phyloP scores from a whole-genome alignment of 2,113 vertebrate genomes.

The Notothenia rossii region DNA sequence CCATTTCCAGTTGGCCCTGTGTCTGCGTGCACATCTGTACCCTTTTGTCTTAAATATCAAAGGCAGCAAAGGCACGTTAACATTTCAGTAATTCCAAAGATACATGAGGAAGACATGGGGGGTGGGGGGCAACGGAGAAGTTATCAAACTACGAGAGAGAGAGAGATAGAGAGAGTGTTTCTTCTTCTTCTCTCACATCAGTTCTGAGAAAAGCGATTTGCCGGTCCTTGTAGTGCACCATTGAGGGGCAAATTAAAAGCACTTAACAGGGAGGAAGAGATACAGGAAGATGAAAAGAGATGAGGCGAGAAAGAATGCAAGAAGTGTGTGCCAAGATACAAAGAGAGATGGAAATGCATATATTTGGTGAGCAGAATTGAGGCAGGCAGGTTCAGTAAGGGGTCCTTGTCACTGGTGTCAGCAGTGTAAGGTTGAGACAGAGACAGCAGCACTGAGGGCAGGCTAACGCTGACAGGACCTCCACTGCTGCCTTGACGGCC shows the following conservation, averaged over 20 bases:
- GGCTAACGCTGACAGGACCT: conserved; percentile 78
- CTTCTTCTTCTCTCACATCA: conserved; percentile 69
- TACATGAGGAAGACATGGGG: conserved; percentile 81
- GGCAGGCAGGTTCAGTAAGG: conserved; percentile 73
- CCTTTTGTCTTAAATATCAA: conserved; percentile 99
- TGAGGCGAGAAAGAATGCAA: conserved; percentile 27
- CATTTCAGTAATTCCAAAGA: conserved; percentile 97
- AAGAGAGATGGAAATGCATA: conserved; percentile 78
- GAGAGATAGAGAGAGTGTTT: conserved; percentile 33
- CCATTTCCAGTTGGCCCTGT: conserved; percentile 89
- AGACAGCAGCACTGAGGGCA: conserved; percentile 78
- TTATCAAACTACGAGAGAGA: conserved; percentile 75
- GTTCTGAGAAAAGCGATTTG: conserved; percentile 81
- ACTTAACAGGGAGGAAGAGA: conserved; percentile 85
- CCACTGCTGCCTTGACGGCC: conserved; percentile 86
- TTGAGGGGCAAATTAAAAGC: conserved; percentile 90
- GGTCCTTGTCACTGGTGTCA: conserved; percentile 79
- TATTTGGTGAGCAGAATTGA: conserved; percentile 74
- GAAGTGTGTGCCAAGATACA: conserved; percentile 16
- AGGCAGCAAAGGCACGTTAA: conserved; percentile 93
- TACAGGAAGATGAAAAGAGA: conserved; percentile 67
- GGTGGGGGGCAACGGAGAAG: conserved; percentile 86
- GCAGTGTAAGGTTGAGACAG: conserved; percentile 67
- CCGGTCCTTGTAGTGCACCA: conserved; percentile 87
- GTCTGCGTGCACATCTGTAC: conserved; percentile 84